Conservation (phyloP, 2,888 invertebrate species). For the Drosophila falleni region DNA sequence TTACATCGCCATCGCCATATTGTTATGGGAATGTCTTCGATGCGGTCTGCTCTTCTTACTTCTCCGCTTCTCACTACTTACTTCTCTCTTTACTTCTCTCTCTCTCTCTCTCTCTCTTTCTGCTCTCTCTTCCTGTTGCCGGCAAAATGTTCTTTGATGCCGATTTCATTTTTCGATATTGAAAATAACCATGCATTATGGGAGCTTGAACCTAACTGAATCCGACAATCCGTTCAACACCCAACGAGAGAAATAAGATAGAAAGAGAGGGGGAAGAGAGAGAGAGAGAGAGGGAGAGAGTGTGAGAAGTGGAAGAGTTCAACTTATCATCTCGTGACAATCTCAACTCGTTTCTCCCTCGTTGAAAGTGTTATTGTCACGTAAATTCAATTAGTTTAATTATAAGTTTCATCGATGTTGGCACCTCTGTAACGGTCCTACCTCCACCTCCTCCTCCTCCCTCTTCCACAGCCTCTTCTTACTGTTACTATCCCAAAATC, state of each 20-base stretch:
- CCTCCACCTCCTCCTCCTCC: conserved; percentile 7
- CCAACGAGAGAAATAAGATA: conserved; percentile 5
- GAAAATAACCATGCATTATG: conserved; percentile 81
- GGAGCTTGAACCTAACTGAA: conserved; percentile 52
- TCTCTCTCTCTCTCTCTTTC: neutral
- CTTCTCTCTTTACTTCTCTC: conserved; percentile 23
- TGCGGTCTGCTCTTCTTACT: conserved; percentile 12
- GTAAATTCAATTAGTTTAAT: conserved; percentile 80
- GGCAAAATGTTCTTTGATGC: conserved; percentile 79
- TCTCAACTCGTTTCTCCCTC: conserved; percentile 36
- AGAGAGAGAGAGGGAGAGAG: neutral
- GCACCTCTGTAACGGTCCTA: conserved; percentile 62
- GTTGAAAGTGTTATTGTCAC: conserved; percentile 78
- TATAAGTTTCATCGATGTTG: conserved; percentile 76
- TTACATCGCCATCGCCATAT: conserved; percentile 78
- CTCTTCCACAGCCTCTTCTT: neutral
- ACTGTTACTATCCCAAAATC: neutral
- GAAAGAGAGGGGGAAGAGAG: conserved; percentile 7
- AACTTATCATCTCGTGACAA: conserved; percentile 73
- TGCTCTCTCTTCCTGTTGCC: conserved; percentile 30
- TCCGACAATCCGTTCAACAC: conserved; percentile 13
- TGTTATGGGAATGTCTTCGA: conserved; percentile 80
- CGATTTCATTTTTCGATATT: conserved; percentile 83
- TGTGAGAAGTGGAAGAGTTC: conserved; percentile 20
- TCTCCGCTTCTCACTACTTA: conserved; percentile 1